Evolutionary conservation across 2,113 vertebrate species (phyloP).

Genomic region (Channa argus): DNA sequence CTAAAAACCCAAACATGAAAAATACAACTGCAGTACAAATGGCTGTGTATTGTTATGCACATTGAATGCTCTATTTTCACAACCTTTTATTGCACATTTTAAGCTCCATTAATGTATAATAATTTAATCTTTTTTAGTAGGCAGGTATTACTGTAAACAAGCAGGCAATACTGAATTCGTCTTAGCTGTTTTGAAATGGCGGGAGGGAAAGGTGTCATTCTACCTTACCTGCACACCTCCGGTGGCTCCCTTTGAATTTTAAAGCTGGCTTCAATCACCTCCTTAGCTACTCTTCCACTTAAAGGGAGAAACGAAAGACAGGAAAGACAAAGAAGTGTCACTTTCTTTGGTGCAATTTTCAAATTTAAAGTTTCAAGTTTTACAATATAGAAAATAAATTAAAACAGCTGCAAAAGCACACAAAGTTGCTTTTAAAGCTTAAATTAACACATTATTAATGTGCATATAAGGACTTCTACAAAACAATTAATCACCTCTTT

Average conservation of each 20-base stretch:
- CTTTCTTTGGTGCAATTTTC: no score
- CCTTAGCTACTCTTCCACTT: slow-evolving; percentile 97
- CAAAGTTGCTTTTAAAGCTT: neutral
- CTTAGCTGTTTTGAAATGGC: no score
- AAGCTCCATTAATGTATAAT: neutral
- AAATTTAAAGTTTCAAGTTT: no score
- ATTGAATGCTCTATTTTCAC: neutral
- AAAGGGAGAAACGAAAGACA: slow-evolving; percentile 33
- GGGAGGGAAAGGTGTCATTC: neutral
- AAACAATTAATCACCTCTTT: neutral
- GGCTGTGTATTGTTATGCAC: neutral
- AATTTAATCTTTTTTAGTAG: neutral
- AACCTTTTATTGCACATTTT: neutral
- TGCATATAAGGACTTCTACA: neutral
- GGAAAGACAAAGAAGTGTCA: neutral
- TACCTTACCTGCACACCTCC: slow-evolving; percentile 89
- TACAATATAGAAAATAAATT: neutral
- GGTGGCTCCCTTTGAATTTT: slow-evolving; percentile 97
- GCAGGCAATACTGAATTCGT: neutral
- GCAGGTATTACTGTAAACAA: neutral
- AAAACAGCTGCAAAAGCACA: neutral
- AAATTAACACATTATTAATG: no score
- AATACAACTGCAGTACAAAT: neutral
- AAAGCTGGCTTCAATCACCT: slow-evolving; percentile 97
- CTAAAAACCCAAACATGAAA: slow-evolving; percentile 79